Conservation (phyloP, 1,140 invertebrate species). For the Atta colombica region DNA sequence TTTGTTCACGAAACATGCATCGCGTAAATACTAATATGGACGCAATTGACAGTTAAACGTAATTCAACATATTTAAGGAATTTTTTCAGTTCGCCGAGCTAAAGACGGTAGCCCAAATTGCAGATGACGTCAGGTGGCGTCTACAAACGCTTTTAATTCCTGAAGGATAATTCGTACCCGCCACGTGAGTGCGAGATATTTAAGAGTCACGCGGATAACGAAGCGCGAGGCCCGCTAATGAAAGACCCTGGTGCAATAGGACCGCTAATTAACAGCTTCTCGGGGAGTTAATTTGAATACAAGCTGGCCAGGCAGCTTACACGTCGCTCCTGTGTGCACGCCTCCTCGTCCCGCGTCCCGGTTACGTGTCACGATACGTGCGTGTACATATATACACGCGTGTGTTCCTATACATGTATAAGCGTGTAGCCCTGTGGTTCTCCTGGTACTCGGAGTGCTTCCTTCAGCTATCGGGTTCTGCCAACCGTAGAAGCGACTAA, state of each 20-base stretch:
- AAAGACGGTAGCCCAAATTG: not conserved
- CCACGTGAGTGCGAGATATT: constrained; percentile 63
- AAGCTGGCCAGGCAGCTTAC: constrained; percentile 75
- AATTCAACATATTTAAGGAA: not conserved
- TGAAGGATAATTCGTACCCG: not conserved
- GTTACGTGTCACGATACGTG: constrained; percentile 13
- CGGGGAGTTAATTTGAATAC: constrained; percentile 83
- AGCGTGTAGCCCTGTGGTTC: constrained; percentile 68
- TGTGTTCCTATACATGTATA: constrained; percentile 61
- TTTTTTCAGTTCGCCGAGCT: not conserved
- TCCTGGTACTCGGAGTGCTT: constrained; percentile 44
- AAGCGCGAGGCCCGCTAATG: constrained; percentile 79
- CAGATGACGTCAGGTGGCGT: not conserved
- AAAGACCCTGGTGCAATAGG: constrained; percentile 79
- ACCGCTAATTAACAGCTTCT: constrained; percentile 84
- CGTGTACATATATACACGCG: constrained; percentile 32
- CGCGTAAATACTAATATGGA: not conserved
- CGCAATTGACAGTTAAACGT: not conserved
- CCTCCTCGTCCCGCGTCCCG: constrained; percentile 20
- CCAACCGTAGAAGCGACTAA: constrained; percentile 83
- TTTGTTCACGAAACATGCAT: not conserved
- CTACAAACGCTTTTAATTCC: not conserved
- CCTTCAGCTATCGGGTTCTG: constrained; percentile 67
- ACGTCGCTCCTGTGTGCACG: constrained; percentile 48
- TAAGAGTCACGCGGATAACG: constrained; percentile 76